These are phyloP conservation scores for Phyllotreta cruciferae DNA, from an alignment of 2,888 invertebrate genomes.

Conservation along the genomic window DNA sequence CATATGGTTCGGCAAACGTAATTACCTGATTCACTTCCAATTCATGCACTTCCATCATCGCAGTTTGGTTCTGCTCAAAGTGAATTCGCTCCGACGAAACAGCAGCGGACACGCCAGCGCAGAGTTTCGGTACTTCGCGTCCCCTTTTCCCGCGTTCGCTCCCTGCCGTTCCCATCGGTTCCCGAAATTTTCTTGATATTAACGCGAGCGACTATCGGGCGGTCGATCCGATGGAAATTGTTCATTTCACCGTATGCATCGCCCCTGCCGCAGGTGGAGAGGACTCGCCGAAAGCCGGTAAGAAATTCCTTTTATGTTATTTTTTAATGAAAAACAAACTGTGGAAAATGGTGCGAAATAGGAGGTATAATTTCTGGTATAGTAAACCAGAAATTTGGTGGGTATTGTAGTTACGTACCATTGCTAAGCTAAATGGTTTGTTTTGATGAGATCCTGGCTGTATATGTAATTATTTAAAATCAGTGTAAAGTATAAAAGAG, in stretches of 20 bases:
- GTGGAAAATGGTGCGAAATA: too few relatives aligned
- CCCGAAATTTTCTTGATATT: slow-evolving; percentile 9
- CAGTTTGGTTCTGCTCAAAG: slow-evolving; percentile 42
- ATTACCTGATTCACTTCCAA: slow-evolving; percentile 54
- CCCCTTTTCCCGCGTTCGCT: slow-evolving; percentile 12
- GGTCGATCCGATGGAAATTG: slow-evolving; percentile 26
- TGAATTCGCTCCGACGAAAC: slow-evolving; percentile 22
- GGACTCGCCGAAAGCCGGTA: slow-evolving; percentile 1
- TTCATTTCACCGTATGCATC: slow-evolving; percentile 21
- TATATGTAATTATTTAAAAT: too few relatives aligned
- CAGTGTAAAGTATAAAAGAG: too few relatives aligned
- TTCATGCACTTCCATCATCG: slow-evolving; percentile 48
- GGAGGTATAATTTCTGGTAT: too few relatives aligned
- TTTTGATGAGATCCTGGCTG: too few relatives aligned
- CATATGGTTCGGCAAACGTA: slow-evolving; percentile 53
- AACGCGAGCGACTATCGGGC: slow-evolving; percentile 8
- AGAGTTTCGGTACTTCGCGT: slow-evolving; percentile 3
- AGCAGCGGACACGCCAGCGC: background rate
- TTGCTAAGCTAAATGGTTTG: too few relatives aligned
- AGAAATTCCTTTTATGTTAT: slow-evolving; percentile 11
- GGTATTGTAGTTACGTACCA: too few relatives aligned
- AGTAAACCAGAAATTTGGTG: too few relatives aligned
- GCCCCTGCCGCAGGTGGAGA: background rate
- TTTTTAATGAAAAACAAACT: background rate
- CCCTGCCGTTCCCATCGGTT: slow-evolving; percentile 1